A percentile compares a stretch with the other conserved stretches of the same genome.
These are phyloP conservation scores for Peucedramus taeniatus DNA, from an alignment of 2,113 vertebrate species.

Conservation along the genomic window DNA sequence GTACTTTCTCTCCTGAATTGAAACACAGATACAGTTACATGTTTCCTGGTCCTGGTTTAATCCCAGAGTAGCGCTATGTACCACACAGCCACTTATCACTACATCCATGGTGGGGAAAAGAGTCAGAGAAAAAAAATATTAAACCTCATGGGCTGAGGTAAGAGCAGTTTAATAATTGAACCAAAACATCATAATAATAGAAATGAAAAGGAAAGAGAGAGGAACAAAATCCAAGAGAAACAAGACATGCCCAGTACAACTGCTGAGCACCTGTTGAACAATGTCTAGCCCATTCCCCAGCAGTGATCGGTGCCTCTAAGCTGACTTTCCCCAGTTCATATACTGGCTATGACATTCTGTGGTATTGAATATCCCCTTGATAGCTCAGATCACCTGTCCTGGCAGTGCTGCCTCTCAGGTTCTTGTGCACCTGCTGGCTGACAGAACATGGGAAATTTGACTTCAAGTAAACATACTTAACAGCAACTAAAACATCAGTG, in stretches of 20 bases:
- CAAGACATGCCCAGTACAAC: background rate
- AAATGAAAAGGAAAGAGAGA: background rate
- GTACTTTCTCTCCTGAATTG: background rate
- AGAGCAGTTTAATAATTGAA: background rate
- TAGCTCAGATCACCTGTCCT: background rate
- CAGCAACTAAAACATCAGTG: background rate
- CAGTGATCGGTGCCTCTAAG: rapidly evolving
- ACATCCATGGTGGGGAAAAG: background rate
- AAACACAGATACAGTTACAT: rapidly evolving
- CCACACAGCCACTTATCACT: background rate
- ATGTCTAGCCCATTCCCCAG: background rate
- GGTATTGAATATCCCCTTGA: no score
- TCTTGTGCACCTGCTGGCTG: background rate
- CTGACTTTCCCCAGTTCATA: background rate
- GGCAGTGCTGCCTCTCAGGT: background rate
- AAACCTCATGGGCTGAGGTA: background rate
- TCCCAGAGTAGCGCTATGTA: background rate
- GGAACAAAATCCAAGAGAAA: background rate
- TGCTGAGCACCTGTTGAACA: background rate
- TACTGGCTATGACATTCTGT: background rate
- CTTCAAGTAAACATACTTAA: background rate
- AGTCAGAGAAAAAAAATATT: background rate
- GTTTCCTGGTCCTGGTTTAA: background rate
- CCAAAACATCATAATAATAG: background rate
- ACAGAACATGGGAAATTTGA: background rate